Base-by-base conservation (phyloP, 2,888 invertebrate genomes). In the Amblyjoppa proteus region DNA sequence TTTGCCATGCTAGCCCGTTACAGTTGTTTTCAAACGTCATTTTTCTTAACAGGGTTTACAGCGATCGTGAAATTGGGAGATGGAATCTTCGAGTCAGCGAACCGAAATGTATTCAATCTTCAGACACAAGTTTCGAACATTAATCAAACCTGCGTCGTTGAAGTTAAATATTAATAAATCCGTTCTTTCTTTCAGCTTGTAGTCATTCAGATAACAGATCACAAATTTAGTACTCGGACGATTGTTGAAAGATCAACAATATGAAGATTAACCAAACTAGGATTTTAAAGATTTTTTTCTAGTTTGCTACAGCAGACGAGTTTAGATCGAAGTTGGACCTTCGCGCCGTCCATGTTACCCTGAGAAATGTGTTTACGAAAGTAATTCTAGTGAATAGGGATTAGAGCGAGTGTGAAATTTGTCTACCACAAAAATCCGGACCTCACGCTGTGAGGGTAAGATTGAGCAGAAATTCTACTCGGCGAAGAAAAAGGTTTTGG, bases 361-460 rank as follows among this genome's bases (percentile, higher is more conserved):
- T 84, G 70, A 49, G 73, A 87, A 34, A 56, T 53, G 70, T 88
- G 86, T 88, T 90, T 90, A 88, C 87, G 20, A 71, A 66, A 68
- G 78, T 87, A 86, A 78, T 87, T 88, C 86, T 87, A 84, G 66
- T 87, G 81, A 88, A 86, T 87, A 56, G 83, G 56, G 56, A 79
- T 73, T 56, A 31, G 16, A 3, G 51, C 38, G 20, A 61, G 53
- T 70, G 76, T 81, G 81, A 81, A 81, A 81, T 81, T 49, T 45
- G 2, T 9, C 9, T 41, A 53, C 68, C 56, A 38, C 53, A 20
- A 53, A 56, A 16, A 20, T 28, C 13, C 20, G n/a, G 51, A 1
- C 11, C n/a, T 38, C 53, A 38, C 25, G 56, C 38, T 56, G 76
- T 9, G 68, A 53, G 28, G 38, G 25, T 38, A 34, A 38, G 16